phyloP scores from a whole-genome alignment of 2,113 vertebrate species.

The Lathamus discolor region DNA sequence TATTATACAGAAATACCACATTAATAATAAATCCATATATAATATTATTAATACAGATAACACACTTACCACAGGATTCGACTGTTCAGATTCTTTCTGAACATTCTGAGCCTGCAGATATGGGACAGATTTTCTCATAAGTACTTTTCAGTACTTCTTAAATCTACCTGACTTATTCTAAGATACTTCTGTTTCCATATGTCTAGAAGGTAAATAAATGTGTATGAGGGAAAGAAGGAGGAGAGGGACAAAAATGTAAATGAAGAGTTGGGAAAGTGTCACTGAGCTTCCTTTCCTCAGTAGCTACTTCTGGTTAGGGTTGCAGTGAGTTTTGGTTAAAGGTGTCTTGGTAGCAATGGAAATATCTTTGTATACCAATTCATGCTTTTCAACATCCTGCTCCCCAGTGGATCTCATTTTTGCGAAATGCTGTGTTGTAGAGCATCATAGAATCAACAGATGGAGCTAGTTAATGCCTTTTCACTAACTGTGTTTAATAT shows the following conservation, averaged over 20 bases:
- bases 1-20: neutral
- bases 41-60: neutral
- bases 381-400: neutral
- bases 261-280: neutral
- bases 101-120: neutral
- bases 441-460: neutral
- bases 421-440: neutral
- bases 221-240: neutral
- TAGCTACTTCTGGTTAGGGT: neutral
- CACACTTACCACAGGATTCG: neutral
- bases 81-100: neutral
- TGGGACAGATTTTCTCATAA: neutral
- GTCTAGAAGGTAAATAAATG: neutral
- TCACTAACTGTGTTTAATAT: neutral
- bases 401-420: neutral
- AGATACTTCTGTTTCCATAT: neutral
- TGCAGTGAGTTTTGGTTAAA: neutral
- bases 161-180: neutral
- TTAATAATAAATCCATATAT: neutral
- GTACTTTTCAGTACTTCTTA: neutral
- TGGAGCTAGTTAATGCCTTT: neutral
- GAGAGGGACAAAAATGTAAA: neutral
- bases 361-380: neutral
- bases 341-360: neutral
- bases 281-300: neutral